Conservation (phyloP, 2,888 invertebrate species). For the Meteorus cinctellus region DNA sequence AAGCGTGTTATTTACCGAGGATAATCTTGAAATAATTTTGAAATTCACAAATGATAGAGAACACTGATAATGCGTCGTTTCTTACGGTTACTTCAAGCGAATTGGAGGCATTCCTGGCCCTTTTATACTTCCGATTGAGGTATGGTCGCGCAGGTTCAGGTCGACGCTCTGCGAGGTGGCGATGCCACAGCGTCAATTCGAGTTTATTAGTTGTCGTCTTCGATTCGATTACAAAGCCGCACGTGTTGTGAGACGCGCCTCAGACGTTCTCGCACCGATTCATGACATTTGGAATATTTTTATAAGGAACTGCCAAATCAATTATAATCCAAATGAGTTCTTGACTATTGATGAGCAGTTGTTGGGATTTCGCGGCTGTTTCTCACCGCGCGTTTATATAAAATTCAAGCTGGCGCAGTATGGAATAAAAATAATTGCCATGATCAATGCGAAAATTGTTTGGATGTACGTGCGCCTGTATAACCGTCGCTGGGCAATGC, state of each 20-base stretch:
- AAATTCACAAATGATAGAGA: neutral
- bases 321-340: constrained; percentile 50
- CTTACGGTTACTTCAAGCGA: neutral
- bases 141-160: constrained; percentile 36
- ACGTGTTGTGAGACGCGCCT: constrained; percentile 43
- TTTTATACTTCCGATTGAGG: constrained; percentile 47
- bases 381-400: constrained; percentile 55
- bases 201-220: constrained; percentile 43
- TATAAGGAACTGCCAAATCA: constrained; percentile 47
- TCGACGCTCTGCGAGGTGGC: constrained; percentile 39
- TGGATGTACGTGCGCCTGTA: constrained; percentile 38
- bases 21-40: neutral
- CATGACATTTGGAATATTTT: constrained; percentile 55
- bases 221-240: constrained; percentile 52
- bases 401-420: constrained; percentile 56
- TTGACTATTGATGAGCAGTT: constrained; percentile 57
- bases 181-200: constrained; percentile 49
- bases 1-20: neutral
- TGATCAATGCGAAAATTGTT: constrained; percentile 47
- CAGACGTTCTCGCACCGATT: constrained; percentile 52
- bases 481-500: constrained; percentile 32
- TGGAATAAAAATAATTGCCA: constrained; percentile 54
- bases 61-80: neutral
- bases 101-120: constrained; percentile 41
- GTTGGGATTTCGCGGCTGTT: constrained; percentile 54